Evolutionary conservation across 1,140 invertebrate species (phyloP).

Genomic region (Musca vetustissima): DNA sequence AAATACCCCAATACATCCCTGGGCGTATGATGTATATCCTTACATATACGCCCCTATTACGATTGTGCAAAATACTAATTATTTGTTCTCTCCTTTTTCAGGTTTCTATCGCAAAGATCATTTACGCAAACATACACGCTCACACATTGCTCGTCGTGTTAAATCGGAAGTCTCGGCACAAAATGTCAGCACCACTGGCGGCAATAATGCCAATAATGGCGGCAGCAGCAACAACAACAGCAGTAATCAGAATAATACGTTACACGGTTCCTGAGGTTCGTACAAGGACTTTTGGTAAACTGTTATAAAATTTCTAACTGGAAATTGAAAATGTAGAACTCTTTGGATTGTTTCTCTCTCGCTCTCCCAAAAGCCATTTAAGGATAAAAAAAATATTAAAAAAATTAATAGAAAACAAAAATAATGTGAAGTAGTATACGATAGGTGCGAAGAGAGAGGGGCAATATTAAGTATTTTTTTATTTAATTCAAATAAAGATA

Average conservation of each 20-base stretch:
- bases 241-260: constrained; percentile 40
- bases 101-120: constrained; percentile 77
- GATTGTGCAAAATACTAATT: too few species aligned
- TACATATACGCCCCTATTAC: too few species aligned
- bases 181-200: constrained; percentile 51
- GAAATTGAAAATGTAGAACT: constrained; percentile 20
- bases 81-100: constrained; percentile 32
- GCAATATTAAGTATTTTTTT: too few species aligned
- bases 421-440: not conserved
- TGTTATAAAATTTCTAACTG: constrained; percentile 48
- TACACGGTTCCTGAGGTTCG: constrained; percentile 56
- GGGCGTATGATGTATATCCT: too few species aligned
- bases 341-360: too few species aligned
- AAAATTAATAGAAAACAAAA: too few species aligned
- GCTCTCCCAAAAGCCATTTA: too few species aligned
- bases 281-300: constrained; percentile 58
- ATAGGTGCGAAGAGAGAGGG: not conserved
- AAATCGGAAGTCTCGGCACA: constrained; percentile 59
- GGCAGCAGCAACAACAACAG: constrained; percentile 3
- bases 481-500: too few species aligned
- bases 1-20: too few species aligned
- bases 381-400: constrained; percentile 32
- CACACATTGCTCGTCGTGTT: constrained; percentile 54
- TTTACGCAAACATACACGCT: constrained; percentile 68
- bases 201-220: constrained; percentile 11